These are phyloP conservation scores for Nanorana parkeri DNA, from an alignment of 2,113 vertebrate species.

Conservation along the genomic window DNA sequence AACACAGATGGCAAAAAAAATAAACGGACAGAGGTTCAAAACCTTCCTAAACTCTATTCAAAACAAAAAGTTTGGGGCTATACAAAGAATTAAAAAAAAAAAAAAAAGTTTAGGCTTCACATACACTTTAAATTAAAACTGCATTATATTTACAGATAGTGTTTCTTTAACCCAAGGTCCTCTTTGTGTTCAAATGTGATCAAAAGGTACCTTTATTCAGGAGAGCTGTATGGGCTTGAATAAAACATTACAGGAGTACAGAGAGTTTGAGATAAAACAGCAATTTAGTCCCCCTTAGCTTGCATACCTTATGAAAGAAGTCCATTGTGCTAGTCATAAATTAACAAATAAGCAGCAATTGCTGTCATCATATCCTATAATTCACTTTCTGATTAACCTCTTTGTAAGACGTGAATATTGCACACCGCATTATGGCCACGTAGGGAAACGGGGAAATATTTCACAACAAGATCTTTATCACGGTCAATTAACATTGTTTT, in stretches of 20 bases:
- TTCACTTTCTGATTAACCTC: slow-evolving; percentile 46
- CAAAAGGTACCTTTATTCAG: too few species aligned
- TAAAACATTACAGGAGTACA: slow-evolving; percentile 16
- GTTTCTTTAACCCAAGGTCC: too few species aligned
- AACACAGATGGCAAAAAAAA: too few species aligned
- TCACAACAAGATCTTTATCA: slow-evolving; percentile 82
- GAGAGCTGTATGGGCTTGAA: neutral
- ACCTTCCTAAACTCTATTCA: too few species aligned
- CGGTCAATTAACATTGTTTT: slow-evolving; percentile 80
- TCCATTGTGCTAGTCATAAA: slow-evolving; percentile 37
- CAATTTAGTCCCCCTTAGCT: neutral
- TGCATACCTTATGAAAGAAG: slow-evolving; percentile 1
- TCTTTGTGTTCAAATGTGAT: too few species aligned
- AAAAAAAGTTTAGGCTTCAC: too few species aligned
- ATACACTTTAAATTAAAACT: too few species aligned
- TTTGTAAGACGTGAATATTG: slow-evolving; percentile 40
- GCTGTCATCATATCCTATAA: slow-evolving; percentile 18
- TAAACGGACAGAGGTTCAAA: too few species aligned
- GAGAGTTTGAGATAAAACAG: slow-evolving; percentile 7
- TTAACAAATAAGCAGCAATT: slow-evolving; percentile 38
- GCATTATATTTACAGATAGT: too few species aligned
- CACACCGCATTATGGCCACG: slow-evolving; percentile 59
- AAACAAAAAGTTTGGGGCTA: too few species aligned
- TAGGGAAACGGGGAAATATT: slow-evolving; percentile 64
- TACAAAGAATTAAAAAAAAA: too few species aligned